phyloP scores from a whole-genome alignment of 1,140 invertebrate species.

The Pararge aegeria region DNA sequence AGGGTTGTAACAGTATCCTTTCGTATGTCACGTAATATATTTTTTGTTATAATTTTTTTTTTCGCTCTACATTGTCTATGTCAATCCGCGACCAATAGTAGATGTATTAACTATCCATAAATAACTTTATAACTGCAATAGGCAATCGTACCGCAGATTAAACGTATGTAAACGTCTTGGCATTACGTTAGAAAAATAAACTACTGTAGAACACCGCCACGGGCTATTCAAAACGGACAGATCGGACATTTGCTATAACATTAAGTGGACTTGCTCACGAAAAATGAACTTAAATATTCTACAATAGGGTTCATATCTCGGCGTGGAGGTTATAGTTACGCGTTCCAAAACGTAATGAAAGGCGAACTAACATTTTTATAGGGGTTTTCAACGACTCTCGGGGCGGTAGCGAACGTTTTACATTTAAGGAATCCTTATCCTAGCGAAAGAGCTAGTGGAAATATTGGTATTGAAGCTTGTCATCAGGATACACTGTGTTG shows the following conservation, averaged over 20 bases:
- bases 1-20: too few species aligned
- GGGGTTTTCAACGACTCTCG: slow-evolving; percentile 71
- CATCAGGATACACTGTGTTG: too few species aligned
- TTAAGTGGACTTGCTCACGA: slow-evolving; percentile 22
- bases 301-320: slow-evolving; percentile 38
- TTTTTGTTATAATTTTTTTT: too few species aligned
- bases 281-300: slow-evolving; percentile 33
- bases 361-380: slow-evolving; percentile 77
- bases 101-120: too few species aligned
- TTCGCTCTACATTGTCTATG: too few species aligned
- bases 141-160: background rate
- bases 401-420: slow-evolving; percentile 68
- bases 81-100: too few species aligned
- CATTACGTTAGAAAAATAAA: slow-evolving; percentile 45
- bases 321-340: slow-evolving; percentile 30
- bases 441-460: too few species aligned
- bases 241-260: slow-evolving; percentile 62
- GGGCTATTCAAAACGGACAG: slow-evolving; percentile 56
- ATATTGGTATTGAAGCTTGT: too few species aligned
- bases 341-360: slow-evolving; percentile 72
- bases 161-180: background rate
- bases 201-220: slow-evolving; percentile 49
- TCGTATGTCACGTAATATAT: too few species aligned
- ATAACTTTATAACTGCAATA: too few species aligned
- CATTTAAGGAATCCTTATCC: slow-evolving; percentile 72